Conservation (phyloP, 2,888 invertebrate species). For the Andrena bucephala region DNA sequence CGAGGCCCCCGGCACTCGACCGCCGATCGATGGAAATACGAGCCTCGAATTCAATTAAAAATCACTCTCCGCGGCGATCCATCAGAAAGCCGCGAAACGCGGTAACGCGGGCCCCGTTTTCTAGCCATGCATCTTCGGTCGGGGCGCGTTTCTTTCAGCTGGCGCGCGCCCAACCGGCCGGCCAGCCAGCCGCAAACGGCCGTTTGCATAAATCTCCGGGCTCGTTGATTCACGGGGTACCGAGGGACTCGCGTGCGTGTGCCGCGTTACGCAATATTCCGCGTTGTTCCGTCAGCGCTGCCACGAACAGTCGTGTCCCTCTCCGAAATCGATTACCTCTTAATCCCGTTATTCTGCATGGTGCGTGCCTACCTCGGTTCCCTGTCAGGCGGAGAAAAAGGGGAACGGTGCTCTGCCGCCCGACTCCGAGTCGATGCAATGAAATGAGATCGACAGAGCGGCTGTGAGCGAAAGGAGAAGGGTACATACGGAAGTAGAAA, state of each 20-base stretch:
- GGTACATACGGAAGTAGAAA: too few species aligned
- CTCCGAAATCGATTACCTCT: slow-evolving; percentile 64
- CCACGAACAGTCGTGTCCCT: slow-evolving; percentile 24
- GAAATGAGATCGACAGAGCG: background rate
- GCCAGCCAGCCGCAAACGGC: slow-evolving; percentile 22
- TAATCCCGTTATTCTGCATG: slow-evolving; percentile 52
- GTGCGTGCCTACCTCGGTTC: slow-evolving; percentile 10
- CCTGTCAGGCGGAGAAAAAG: background rate
- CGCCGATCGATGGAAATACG: slow-evolving; percentile 20
- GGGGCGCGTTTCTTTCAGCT: slow-evolving; percentile 34
- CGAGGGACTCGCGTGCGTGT: slow-evolving; percentile 40
- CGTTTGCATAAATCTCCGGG: slow-evolving; percentile 66
- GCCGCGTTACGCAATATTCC: slow-evolving; percentile 54
- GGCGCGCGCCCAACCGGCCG: slow-evolving; percentile 39
- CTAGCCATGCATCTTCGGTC: slow-evolving; percentile 46
- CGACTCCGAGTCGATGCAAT: slow-evolving; percentile 27
- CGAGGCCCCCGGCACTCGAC: slow-evolving; percentile 6
- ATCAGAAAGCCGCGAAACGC: slow-evolving; percentile 40
- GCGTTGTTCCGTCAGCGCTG: slow-evolving; percentile 27
- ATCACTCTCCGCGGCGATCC: slow-evolving; percentile 48
- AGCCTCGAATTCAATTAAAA: slow-evolving; percentile 47
- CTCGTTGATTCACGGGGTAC: slow-evolving; percentile 65
- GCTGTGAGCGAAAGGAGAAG: too few species aligned
- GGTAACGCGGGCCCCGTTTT: slow-evolving; percentile 25
- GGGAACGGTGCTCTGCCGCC: background rate